A percentile compares a stretch with the other conserved stretches of the same genome.
Evolutionary conservation across 2,113 vertebrate genomes (phyloP).

Genomic region (Syrmaticus mikado): DNA sequence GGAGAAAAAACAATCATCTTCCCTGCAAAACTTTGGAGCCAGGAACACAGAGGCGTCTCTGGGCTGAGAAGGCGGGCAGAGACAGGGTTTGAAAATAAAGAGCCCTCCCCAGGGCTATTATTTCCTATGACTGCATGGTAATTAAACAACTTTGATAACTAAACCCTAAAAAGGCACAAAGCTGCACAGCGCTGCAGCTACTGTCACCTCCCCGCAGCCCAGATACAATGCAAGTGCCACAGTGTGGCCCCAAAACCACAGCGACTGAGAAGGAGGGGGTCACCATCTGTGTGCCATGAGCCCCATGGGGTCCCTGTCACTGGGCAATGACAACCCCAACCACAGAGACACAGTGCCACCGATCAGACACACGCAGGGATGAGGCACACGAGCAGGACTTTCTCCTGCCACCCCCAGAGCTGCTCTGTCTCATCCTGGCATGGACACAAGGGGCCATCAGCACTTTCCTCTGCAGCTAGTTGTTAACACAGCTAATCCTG

Average conservation of each 20-base stretch:
- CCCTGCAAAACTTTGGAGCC: background rate
- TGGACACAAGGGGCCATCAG: background rate
- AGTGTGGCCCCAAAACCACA: background rate
- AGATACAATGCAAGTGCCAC: background rate
- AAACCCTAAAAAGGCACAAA: background rate
- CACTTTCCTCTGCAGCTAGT: background rate
- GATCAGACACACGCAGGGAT: accelerated
- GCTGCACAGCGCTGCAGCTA: background rate
- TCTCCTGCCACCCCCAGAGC: background rate
- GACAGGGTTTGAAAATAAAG: background rate
- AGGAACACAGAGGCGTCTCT: background rate
- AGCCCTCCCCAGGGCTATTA: accelerated
- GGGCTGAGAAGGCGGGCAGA: background rate
- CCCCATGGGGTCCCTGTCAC: background rate
- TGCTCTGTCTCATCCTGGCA: background rate
- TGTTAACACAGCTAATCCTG: background rate
- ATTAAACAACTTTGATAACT: background rate
- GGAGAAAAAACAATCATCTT: accelerated
- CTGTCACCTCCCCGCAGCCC: background rate
- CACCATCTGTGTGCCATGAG: background rate
- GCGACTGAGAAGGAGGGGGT: background rate
- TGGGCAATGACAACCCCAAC: background rate
- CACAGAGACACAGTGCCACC: background rate
- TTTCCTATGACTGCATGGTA: background rate
- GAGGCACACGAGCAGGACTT: background rate